Evolutionary conservation across 2,888 invertebrate genomes (phyloP).

Genomic region (Diarsia brunnea): DNA sequence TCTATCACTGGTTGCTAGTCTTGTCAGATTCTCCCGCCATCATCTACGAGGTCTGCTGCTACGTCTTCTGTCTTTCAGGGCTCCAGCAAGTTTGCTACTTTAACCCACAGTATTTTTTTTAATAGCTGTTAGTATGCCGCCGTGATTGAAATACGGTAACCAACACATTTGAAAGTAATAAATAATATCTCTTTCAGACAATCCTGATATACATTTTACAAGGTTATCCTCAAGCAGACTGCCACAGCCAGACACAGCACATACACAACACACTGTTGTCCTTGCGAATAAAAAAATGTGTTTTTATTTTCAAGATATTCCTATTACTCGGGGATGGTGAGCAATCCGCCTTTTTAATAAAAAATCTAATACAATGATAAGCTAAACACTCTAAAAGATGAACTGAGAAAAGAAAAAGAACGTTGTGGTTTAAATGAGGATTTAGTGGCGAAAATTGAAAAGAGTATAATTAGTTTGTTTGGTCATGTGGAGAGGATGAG

Average conservation of each 20-base stretch:
- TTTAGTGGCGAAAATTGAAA: too few species aligned
- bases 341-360: not conserved
- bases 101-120: too few species aligned
- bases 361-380: not conserved
- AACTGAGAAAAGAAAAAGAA: too few species aligned
- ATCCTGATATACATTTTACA: not conserved
- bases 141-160: not conserved
- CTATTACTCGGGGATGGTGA: not conserved
- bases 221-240: not conserved
- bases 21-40: too few species aligned
- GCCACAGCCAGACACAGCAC: not conserved
- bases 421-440: too few species aligned
- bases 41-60: too few species aligned
- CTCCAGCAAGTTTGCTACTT: too few species aligned
- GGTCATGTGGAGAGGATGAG: too few species aligned
- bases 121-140: not conserved
- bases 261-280: not conserved
- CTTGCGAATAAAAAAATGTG: not conserved
- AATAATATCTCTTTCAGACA: not conserved
- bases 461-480: too few species aligned
- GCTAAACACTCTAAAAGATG: too few species aligned
- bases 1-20: too few species aligned
- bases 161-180: not conserved
- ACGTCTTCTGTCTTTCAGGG: too few species aligned
- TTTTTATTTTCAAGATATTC: not conserved